Percentiles rank a stretch among this genome's conserved stretches.
Conservation (phyloP, 2,113 vertebrate species). For the Riparia riparia region DNA sequence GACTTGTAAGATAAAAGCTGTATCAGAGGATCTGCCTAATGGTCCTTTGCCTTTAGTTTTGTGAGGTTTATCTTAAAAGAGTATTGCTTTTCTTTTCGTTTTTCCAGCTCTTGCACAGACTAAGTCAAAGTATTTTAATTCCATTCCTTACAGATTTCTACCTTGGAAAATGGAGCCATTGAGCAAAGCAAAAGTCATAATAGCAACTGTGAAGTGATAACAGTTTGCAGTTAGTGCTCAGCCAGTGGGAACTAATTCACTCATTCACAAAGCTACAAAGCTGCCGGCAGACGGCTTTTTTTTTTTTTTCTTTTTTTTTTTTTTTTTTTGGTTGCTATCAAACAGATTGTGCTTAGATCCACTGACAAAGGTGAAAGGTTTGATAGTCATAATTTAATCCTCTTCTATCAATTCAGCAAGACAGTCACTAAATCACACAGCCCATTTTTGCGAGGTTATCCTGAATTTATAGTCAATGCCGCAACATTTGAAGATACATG, state of each 20-base stretch:
- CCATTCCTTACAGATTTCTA: constrained; percentile 1
- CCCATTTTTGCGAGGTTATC: background rate
- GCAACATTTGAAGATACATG: background rate
- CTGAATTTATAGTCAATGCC: background rate
- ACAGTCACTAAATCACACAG: background rate
- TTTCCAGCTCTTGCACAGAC: background rate
- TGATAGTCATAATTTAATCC: constrained; percentile 30
- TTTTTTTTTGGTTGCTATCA: background rate
- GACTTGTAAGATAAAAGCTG: background rate
- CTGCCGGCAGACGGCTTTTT: background rate
- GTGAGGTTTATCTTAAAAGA: background rate
- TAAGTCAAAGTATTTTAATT: background rate
- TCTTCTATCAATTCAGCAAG: background rate
- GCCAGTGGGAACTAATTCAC: constrained; percentile 33
- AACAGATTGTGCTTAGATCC: background rate
- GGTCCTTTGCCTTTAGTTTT: background rate
- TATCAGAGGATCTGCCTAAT: constrained; percentile 8
- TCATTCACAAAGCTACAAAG: constrained; percentile 52
- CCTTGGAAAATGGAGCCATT: constrained; percentile 29
- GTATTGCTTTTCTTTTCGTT: background rate
- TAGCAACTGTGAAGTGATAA: background rate
- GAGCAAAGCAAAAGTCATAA: background rate
- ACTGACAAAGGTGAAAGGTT: constrained; percentile 28
- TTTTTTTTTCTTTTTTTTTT: background rate
- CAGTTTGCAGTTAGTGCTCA: constrained; percentile 43